Evolutionary conservation across 2,113 vertebrate genomes (phyloP), one percentile per base, ranked within the genome.

Genomic region (human (Homo sapiens)): DNA sequence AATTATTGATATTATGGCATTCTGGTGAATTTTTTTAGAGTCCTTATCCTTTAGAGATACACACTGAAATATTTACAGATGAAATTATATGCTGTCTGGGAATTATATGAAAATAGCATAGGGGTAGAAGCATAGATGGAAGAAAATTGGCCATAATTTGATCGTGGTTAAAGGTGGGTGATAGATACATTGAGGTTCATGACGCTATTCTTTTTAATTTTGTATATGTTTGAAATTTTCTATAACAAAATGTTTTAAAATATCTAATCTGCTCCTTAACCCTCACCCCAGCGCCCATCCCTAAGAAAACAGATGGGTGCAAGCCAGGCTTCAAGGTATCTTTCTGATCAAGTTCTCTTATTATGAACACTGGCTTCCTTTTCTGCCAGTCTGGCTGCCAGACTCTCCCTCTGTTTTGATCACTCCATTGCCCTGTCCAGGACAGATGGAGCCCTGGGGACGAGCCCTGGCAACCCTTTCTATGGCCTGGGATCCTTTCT

Each of bases 381-480:
- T 79, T 70, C 57, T 57, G 13, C 23, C 40, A 17, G 6, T 7
- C 4, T 25, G 16, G 66, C 57, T 30, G 5, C 35, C 5, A 30
- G 43, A 18, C 27, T 8, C 1, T 75, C 35, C 23, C 85, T 40
- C 35, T 30, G 20, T 38, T 57, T 13, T 8, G 13, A 3, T 73
- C 57, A 40, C 27, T 73, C 48, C 10, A 17, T 16, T 12, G 5
- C 57, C 38, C 52, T 52, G 30, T 57, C 32, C 38, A 64, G 35
- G 0, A n/a, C 8, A 57, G 32, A 57, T n/a, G 35, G 22, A n/a
- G 52, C 12, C 27, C 45, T 0, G 0, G 50, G 70, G 61, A 30
- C 4, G 4, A 35, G 25, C n/a, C 25, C 38, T 73, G 72, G 50
- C 40, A 43, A 23, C 5, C 45, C 13, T 57, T n/a, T 22, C 55